Evolutionary conservation across 2,888 invertebrate genomes (phyloP).

Genomic region (Caenorhabditis doughertyi): DNA sequence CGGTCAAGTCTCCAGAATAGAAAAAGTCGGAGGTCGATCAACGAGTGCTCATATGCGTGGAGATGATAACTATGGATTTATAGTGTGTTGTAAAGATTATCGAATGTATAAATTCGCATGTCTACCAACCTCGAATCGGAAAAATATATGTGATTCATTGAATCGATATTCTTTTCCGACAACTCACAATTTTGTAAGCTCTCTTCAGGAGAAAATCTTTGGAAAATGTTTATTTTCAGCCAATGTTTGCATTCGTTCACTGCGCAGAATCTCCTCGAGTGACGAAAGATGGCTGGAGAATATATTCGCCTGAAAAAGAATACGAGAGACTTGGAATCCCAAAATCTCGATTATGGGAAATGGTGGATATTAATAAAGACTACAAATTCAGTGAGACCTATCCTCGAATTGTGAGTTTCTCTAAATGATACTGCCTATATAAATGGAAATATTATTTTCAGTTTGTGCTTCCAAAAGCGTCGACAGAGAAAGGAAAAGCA

Average conservation of each 20-base stretch:
- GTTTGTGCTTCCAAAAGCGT: constrained; percentile 94
- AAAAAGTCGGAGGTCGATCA: constrained; percentile 90
- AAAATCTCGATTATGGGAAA: constrained; percentile 94
- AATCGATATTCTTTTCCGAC: constrained; percentile 53
- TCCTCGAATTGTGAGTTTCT: too few species aligned
- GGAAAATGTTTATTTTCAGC: too few species aligned
- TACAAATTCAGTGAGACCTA: constrained; percentile 97
- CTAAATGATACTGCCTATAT: too few species aligned
- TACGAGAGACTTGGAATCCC: constrained; percentile 92
- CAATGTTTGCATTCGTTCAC: constrained; percentile 95
- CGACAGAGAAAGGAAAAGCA: constrained; percentile 87
- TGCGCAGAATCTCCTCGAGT: constrained; percentile 85
- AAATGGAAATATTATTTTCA: too few species aligned
- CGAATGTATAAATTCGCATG: constrained; percentile 96
- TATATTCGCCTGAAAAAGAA: constrained; percentile 95
- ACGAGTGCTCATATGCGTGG: constrained; percentile 89
- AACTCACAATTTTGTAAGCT: constrained; percentile 72
- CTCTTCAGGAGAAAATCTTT: too few species aligned
- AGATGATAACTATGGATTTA: constrained; percentile 98
- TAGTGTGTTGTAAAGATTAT: constrained; percentile 97
- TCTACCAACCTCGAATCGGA: constrained; percentile 90
- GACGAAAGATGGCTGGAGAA: constrained; percentile 93
- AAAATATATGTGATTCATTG: constrained; percentile 51
- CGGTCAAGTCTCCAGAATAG: constrained; percentile 89
- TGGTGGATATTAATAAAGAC: constrained; percentile 93